Percentiles rank a stretch among this genome's conserved stretches.
These are phyloP conservation scores for Hyles euphorbiae DNA, from an alignment of 1,140 invertebrate species.

Conservation along the genomic window DNA sequence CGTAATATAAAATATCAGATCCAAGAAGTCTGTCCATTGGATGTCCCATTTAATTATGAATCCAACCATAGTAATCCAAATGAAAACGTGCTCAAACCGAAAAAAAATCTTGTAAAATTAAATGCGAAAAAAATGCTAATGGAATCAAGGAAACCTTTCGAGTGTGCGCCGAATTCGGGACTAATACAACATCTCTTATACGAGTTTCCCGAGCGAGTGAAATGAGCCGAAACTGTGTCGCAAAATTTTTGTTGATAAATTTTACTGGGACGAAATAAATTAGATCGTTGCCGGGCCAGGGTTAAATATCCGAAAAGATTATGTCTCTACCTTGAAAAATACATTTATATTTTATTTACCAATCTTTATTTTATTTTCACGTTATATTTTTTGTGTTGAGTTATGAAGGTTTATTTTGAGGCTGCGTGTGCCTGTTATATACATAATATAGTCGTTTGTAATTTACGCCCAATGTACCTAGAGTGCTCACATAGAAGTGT, in stretches of 20 bases:
- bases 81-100: too few relatives aligned
- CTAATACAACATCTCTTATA: conserved; percentile 8
- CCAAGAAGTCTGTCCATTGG: too few relatives aligned
- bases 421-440: too few relatives aligned
- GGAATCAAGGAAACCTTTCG: conserved; percentile 15
- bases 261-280: conserved; percentile 18
- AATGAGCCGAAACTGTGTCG: conserved; percentile 11
- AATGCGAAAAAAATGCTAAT: conserved; percentile 6
- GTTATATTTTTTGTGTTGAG: too few relatives aligned
- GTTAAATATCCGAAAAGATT: conserved; percentile 12
- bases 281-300: conserved; percentile 13
- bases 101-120: neutral
- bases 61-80: too few relatives aligned
- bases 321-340: too few relatives aligned
- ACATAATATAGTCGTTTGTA: too few relatives aligned
- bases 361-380: neutral
- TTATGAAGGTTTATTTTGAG: too few relatives aligned
- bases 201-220: conserved; percentile 4
- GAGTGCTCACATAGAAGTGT: too few relatives aligned
- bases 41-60: too few relatives aligned
- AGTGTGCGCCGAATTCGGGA: conserved; percentile 3
- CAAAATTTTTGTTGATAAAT: conserved; percentile 16
- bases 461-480: too few relatives aligned
- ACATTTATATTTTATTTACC: conserved; percentile 2
- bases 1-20: too few relatives aligned